A percentile compares a stretch with the other conserved stretches of the same genome.
Conservation (phyloP, 2,113 vertebrate species). For the human (Homo sapiens) region GRCh38 chr1:76590001-76590500, state of each 20-base stretch:
- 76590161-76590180: not conserved
- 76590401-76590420: conserved; percentile 63
- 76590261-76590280: conserved; percentile 21
- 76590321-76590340: conserved; percentile 37
- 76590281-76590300: conserved; percentile 14
- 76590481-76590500: not conserved
- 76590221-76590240: not conserved
- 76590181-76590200: not conserved
- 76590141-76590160: not conserved
- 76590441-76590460: not conserved
- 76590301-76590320: conserved; percentile 49
- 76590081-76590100: not conserved
- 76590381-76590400: conserved; percentile 65
- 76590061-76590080: not conserved
- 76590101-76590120: not conserved
- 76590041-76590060: not conserved
- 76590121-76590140: not conserved
- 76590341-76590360: conserved; percentile 55
- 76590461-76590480: conserved; percentile 40
- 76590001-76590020: not conserved
- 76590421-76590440: conserved; percentile 40
- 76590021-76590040: not conserved
- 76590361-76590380: conserved; percentile 64
- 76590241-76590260: not conserved
- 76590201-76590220: not conserved